Base-by-base conservation (phyloP, 1,140 invertebrate genomes). In the Augochlora pura region DNA sequence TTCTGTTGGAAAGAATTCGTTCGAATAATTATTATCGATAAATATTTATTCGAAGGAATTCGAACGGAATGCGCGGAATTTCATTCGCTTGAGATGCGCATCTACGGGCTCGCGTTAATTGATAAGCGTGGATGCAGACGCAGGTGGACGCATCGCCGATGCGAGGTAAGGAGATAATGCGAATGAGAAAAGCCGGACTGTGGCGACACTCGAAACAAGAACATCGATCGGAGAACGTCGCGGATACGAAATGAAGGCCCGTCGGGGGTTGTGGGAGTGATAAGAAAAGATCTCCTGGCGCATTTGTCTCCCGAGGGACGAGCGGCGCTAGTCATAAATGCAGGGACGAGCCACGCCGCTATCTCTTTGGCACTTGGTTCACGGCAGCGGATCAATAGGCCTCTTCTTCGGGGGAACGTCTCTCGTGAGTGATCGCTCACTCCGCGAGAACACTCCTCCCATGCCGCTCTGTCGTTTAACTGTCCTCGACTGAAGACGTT, bases 381-480 rank as follows among this genome's bases (percentile, higher is more conserved):
- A 32, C 42, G 42, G 42, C 72, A 75, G 42, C 72, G 77, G 85
- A 90, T 91, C 90, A 79, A 91, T 90, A 90, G 70, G 63, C 82
- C 77, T 77, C 62, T 79, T 82, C 72, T 80, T 57, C 46, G 71
- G 23, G 70, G 23, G 52, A 75, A 52, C 38, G 60, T 73, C 52
- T 16, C 60, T 72, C 68, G 62, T 65, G 42, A 59, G 63, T 18
- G 54, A 59, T 80, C 52, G 71, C 57, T 80, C 52, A 66, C 49
- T 39, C 12, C 16, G n/a, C 63, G n/a, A 27, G 73, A 83, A 69
- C 60, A 64, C 75, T 70, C 68, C 73, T 64, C 21, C 18, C 52
- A 52, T 67, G 32, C 10, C 18, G 16, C 16, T 32, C 32, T 27
- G 32, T 64, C 42, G 38, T 73, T 63, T 65, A 60, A 59, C 38